Evolutionary conservation across 2,888 invertebrate species (phyloP), one percentile per base, ranked within the genome.

Genomic region (Nemotelus nigrinus): DNA sequence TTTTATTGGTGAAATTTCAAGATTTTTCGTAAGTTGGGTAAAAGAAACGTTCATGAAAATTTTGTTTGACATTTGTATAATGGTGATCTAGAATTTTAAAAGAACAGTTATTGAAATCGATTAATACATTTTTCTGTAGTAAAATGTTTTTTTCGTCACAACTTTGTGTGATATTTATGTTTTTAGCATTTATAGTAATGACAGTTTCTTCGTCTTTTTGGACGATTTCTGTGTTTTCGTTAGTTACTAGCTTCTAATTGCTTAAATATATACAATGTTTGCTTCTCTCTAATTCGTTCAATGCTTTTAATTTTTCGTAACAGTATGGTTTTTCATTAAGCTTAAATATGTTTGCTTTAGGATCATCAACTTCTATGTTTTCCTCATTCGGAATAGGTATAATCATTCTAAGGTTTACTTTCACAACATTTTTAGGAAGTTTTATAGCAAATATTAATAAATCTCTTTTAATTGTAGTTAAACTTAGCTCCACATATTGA

Each of bases 231-330:
- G 7, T 7, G n/a, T 50, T 8, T 6, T 50, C 8, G 53, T 50
- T 50, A 6, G 5, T 50, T 50, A 50, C 53, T 50, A 50, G 8
- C 8, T 50, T 5, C 5, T 8, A 50, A 6, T 50, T 50, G 6
- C 5, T 6, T 8, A 8, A 50, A 50, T 50, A 50, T 50, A 50
- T 50, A 50, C 53, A 50, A 50, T 50, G 53, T 50, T 50, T 50
- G 8, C 53, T 50, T 8, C 5, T 5, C 5, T 50, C 8, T 8
- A 50, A 6, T 50, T 50, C 53, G 8, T 25, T 58, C n/a, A 58
- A 58, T n/a, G 58, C n/a, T 58, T 58, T 58, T 58, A 7, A 4
- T n/a, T 6, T 58, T 58, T 58, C n/a, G n/a, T 58, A 58, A n/a
- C 4, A 7, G n/a, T n/a, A 58, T 25, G 58, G 5, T 6, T 6